Percentiles rank a stretch among this genome's conserved stretches.
Evolutionary conservation across 2,888 invertebrate species (phyloP).

Genomic region (Cantharis flavilabris): DNA sequence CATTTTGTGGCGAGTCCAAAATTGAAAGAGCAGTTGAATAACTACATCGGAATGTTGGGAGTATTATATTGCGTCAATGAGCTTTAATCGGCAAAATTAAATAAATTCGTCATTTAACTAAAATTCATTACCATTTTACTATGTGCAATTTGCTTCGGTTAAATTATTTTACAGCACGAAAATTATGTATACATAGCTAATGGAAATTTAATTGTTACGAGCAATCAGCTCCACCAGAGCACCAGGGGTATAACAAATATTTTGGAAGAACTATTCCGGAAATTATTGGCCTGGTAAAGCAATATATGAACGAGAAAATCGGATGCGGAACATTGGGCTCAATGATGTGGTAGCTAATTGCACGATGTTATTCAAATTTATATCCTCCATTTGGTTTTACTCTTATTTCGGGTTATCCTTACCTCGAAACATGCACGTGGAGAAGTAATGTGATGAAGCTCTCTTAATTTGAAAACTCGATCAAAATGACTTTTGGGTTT

Average conservation of each 20-base stretch:
- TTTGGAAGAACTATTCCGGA: neutral
- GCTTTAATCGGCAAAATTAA: neutral
- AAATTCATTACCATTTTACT: neutral
- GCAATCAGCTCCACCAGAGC: neutral
- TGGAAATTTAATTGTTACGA: neutral
- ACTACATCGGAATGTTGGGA: neutral
- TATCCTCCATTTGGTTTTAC: neutral
- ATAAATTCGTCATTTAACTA: neutral
- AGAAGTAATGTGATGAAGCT: neutral
- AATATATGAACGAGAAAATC: neutral
- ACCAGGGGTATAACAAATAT: neutral
- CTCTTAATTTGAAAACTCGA: neutral
- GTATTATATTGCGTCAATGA: neutral
- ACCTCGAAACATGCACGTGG: neutral
- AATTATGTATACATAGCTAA: neutral
- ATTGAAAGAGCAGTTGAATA: too few relatives aligned
- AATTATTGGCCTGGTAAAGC: neutral
- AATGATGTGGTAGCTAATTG: neutral
- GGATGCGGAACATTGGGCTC: neutral
- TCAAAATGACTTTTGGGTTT: neutral
- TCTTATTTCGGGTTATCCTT: neutral
- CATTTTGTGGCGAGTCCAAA: too few relatives aligned
- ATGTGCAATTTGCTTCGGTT: neutral
- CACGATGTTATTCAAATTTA: neutral
- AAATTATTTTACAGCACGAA: neutral